Conservation (phyloP, 2,888 invertebrate genomes). For the Eupithecia insigniata region DNA sequence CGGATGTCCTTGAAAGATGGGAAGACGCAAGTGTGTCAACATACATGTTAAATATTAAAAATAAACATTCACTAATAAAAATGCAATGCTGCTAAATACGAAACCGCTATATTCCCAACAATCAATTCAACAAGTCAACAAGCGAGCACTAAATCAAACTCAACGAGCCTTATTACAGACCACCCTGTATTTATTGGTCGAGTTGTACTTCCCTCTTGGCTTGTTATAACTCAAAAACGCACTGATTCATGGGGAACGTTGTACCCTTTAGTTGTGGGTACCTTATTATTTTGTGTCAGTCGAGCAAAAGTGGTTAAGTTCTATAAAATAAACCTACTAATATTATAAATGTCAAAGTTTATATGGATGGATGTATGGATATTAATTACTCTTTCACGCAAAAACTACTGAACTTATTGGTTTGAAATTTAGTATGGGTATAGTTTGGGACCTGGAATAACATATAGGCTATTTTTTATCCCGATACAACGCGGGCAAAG, state of each 20-base stretch:
- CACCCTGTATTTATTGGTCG: conserved; percentile 40
- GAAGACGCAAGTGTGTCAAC: no score
- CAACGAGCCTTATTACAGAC: conserved; percentile 29
- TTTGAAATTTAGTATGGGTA: no score
- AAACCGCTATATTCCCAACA: conserved; percentile 19
- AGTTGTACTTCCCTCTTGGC: conserved; percentile 35
- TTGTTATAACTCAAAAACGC: conserved; percentile 34
- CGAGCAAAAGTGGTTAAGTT: background rate
- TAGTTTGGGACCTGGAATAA: no score
- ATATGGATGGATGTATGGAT: no score
- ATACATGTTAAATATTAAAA: background rate
- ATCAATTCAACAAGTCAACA: conserved; percentile 29
- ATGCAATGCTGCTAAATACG: background rate
- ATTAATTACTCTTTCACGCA: no score
- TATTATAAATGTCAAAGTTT: no score
- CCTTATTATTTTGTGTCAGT: background rate
- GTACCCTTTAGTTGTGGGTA: background rate
- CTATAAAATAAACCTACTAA: no score
- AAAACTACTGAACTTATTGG: no score
- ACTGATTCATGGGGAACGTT: conserved; percentile 20
- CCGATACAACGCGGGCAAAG: no score
- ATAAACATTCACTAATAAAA: background rate
- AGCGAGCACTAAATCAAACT: conserved; percentile 27
- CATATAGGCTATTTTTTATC: no score
- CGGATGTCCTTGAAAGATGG: no score